These are phyloP conservation scores for Crossaster papposus DNA, from an alignment of 53 echinoderm and acorn worm genomes.

Conservation along the genomic window DNA sequence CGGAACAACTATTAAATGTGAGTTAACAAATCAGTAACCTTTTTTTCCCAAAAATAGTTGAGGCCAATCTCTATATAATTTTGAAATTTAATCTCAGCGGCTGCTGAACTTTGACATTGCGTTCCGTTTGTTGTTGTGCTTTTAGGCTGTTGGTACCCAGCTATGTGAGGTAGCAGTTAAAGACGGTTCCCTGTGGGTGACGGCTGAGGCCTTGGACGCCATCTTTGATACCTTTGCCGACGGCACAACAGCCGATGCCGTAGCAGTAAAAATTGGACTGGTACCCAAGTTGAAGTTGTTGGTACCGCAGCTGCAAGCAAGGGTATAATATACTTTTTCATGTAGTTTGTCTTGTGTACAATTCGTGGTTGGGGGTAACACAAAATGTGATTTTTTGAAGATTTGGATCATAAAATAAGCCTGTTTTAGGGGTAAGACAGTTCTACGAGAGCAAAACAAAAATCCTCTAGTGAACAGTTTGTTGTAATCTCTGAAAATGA, in stretches of 20 bases:
- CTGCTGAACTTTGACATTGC: neutral
- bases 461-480: neutral
- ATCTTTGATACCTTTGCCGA: conserved; percentile 97
- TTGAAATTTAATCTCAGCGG: too few relatives aligned
- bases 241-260: conserved; percentile 80
- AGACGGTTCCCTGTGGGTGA: conserved; percentile 91
- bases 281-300: conserved; percentile 78
- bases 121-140: neutral
- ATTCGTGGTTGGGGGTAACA: too few relatives aligned
- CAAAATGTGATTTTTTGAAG: too few relatives aligned
- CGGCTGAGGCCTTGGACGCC: conserved; percentile 94
- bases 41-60: neutral
- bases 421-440: too few relatives aligned
- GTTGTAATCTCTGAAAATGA: neutral
- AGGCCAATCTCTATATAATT: too few relatives aligned
- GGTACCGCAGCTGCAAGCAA: conserved; percentile 89
- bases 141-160: conserved; percentile 87
- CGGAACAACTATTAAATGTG: conserved; percentile 82
- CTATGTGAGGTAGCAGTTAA: conserved; percentile 85
- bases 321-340: conserved; percentile 60
- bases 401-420: too few relatives aligned
- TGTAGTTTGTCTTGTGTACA: neutral
- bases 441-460: too few relatives aligned
- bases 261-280: conserved; percentile 84
- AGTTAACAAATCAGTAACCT: conserved; percentile 9